Evolutionary conservation across 1,140 invertebrate genomes (phyloP).

Genomic region (Zaprionus tsacasi): DNA sequence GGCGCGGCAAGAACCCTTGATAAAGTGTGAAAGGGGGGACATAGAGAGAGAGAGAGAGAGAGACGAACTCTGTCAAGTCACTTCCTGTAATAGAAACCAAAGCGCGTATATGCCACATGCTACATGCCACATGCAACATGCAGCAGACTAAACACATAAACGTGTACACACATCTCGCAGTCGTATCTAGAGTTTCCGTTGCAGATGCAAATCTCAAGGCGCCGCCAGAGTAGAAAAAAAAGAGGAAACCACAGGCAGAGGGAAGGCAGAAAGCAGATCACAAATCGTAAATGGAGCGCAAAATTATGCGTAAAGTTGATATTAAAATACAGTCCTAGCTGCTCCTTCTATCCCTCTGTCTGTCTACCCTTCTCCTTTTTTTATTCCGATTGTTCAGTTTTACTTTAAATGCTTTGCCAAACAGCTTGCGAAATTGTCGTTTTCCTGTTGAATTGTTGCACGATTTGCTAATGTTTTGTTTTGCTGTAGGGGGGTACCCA

Average conservation of each 20-base stretch:
- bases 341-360: background rate
- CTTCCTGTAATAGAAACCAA: slow-evolving; percentile 78
- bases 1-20: slow-evolving; percentile 46
- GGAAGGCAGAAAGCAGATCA: slow-evolving; percentile 5
- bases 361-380: background rate
- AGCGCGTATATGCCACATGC: slow-evolving; percentile 14
- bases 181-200: slow-evolving; percentile 54
- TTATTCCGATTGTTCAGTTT: slow-evolving; percentile 22
- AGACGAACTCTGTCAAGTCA: slow-evolving; percentile 69
- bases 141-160: slow-evolving; percentile 23
- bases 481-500: slow-evolving; percentile 40
- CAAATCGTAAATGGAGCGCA: slow-evolving; percentile 66
- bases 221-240: slow-evolving; percentile 3
- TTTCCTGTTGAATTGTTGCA: slow-evolving; percentile 61
- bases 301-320: slow-evolving; percentile 73
- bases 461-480: slow-evolving; percentile 76
- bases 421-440: slow-evolving; percentile 67
- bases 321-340: slow-evolving; percentile 39
- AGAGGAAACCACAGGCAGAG: slow-evolving; percentile 49
- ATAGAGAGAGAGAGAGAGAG: too few species aligned
- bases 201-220: slow-evolving; percentile 61
- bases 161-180: slow-evolving; percentile 42
- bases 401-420: slow-evolving; percentile 31
- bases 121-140: slow-evolving; percentile 40
- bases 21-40: slow-evolving; percentile 10